Conservation (phyloP, 2,113 vertebrate species). For the Rallus limicola region DNA sequence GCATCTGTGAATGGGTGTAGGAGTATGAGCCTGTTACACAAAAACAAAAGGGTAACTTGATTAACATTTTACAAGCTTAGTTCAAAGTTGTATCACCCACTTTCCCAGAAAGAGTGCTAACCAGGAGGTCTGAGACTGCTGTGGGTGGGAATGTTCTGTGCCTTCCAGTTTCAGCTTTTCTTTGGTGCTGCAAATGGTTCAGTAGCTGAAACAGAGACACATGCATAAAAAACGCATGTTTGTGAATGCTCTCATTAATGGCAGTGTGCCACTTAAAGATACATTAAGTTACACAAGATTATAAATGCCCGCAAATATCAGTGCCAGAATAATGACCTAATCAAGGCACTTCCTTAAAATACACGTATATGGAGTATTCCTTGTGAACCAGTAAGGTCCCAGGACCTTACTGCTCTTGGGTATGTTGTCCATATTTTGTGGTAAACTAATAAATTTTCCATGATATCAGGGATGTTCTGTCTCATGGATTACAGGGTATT, state of each 20-base stretch:
- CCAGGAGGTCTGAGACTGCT: neutral
- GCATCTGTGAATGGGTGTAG: neutral
- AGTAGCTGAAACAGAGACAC: neutral
- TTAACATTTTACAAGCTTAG: conserved; percentile 11
- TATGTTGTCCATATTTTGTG: neutral
- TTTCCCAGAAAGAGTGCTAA: neutral
- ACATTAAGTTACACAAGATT: neutral
- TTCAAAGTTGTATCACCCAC: neutral
- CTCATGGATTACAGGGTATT: neutral
- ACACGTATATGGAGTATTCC: neutral
- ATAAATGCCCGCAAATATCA: neutral
- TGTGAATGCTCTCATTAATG: neutral
- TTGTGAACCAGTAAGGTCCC: neutral
- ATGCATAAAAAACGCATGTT: neutral
- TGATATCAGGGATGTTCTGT: neutral
- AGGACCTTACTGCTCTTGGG: neutral
- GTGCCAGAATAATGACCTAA: neutral
- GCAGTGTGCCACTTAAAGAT: neutral
- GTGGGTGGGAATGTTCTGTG: neutral
- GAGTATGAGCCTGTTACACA: neutral
- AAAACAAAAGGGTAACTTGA: neutral
- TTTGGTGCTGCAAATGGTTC: neutral
- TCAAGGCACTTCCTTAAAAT: neutral
- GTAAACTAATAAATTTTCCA: neutral
- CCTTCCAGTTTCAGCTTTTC: neutral